phyloP scores from a whole-genome alignment of 2,888 invertebrate species.

The Oxycera nigricornis region DNA sequence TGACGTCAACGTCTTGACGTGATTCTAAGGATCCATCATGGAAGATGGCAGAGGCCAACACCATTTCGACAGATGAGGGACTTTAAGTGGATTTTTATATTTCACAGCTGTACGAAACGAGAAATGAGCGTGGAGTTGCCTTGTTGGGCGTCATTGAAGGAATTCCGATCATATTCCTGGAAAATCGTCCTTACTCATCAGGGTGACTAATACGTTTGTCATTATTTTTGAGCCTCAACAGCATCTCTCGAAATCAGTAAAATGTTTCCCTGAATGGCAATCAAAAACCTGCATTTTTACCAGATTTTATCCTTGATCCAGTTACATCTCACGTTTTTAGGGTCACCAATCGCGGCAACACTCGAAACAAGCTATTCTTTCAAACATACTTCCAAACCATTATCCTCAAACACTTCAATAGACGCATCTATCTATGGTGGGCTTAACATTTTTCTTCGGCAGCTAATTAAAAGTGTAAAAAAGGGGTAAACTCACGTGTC shows the following conservation, averaged over 20 bases:
- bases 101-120: constrained; percentile 14
- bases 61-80: neutral
- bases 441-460: constrained; percentile 8
- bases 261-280: neutral
- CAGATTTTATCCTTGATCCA: neutral
- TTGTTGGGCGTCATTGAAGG: neutral
- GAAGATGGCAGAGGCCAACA: constrained; percentile 15
- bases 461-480: constrained; percentile 36
- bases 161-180: neutral
- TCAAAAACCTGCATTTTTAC: neutral
- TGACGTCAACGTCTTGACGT: neutral
- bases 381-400: neutral
- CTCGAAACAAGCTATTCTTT: neutral
- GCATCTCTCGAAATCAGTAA: neutral
- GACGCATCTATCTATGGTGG: neutral
- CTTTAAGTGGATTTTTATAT: neutral
- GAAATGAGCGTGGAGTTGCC: neutral
- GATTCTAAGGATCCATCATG: constrained; percentile 2
- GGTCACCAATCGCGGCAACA: neutral
- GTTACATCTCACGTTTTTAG: neutral
- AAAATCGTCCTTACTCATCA: too few species aligned
- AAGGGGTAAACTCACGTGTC: constrained; percentile 27
- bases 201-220: too few species aligned
- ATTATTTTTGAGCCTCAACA: too few species aligned
- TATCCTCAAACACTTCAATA: neutral